phyloP scores from a whole-genome alignment of 2,797 vertebrate genomes.

The Peromyscus melanophrys region DNA sequence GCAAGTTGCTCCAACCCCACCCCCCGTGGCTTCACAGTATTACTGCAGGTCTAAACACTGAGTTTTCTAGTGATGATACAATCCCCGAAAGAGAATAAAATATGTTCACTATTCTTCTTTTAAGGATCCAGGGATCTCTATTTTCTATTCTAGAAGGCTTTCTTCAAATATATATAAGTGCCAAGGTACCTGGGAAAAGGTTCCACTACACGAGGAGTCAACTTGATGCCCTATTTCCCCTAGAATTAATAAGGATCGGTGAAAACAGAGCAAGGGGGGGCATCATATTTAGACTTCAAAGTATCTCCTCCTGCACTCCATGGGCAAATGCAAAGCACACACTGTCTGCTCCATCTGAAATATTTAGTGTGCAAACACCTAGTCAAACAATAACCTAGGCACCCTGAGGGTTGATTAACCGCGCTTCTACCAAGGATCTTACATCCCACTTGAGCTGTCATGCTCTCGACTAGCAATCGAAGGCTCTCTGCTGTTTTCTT shows the following conservation, averaged over 20 bases:
- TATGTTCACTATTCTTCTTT: conserved; percentile 19
- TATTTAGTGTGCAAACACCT: conserved; percentile 59
- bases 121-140: conserved; percentile 31
- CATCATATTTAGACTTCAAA: conserved; percentile 65
- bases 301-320: not conserved
- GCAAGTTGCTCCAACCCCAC: too few species aligned
- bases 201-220: not conserved
- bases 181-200: conserved; percentile 13
- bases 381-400: conserved; percentile 36
- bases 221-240: not conserved
- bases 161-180: conserved; percentile 65
- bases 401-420: not conserved
- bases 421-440: not conserved
- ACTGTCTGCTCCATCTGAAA: conserved; percentile 56
- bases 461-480: fast-evolving
- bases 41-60: not conserved
- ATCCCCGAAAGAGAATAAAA: conserved; percentile 15
- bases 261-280: conserved; percentile 8
- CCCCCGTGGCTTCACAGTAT: not conserved
- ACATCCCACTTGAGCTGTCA: not conserved
- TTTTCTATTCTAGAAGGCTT: conserved; percentile 60
- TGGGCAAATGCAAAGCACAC: not conserved
- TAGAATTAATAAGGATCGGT: not conserved
- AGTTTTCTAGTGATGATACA: not conserved
- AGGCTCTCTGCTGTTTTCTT: not conserved